Evolutionary conservation across 2,797 vertebrate genomes (phyloP).

Genomic region (Phalloptychus januarius): DNA sequence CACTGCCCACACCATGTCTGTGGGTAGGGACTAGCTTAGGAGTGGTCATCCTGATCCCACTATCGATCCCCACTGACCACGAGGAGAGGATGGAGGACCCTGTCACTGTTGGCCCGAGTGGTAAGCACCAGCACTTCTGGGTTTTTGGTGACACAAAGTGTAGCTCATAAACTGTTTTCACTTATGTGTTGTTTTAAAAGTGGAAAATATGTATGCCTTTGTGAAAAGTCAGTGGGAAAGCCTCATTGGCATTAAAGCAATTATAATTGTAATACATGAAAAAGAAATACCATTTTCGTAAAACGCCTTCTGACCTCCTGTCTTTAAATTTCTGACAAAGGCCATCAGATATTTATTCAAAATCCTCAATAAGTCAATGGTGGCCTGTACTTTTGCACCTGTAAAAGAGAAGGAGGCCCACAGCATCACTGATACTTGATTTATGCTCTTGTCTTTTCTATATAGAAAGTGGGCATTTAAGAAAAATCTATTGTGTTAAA

Average conservation of each 20-base stretch:
- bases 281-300: background rate
- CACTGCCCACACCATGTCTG: slow-evolving; percentile 86
- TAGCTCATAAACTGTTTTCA: background rate
- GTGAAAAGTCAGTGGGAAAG: background rate
- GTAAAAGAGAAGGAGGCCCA: background rate
- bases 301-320: background rate
- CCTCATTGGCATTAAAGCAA: background rate
- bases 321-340: background rate
- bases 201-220: background rate
- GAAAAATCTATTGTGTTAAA: too few species aligned
- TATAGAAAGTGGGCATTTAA: background rate
- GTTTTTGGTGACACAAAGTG: background rate
- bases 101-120: slow-evolving; percentile 87
- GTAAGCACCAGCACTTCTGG: slow-evolving; percentile 77
- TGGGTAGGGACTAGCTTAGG: slow-evolving; percentile 97
- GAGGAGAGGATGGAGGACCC: slow-evolving; percentile 90
- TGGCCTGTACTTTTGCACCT: background rate
- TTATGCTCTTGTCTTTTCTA: background rate
- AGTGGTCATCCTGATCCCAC: slow-evolving; percentile 88
- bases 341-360: background rate
- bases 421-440: background rate
- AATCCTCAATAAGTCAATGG: background rate
- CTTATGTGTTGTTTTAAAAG: background rate
- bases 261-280: background rate
- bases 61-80: slow-evolving; percentile 88